Percentiles rank a stretch among this genome's conserved stretches.
Conservation (phyloP, 2,888 invertebrate species). For the Muscina levida region DNA sequence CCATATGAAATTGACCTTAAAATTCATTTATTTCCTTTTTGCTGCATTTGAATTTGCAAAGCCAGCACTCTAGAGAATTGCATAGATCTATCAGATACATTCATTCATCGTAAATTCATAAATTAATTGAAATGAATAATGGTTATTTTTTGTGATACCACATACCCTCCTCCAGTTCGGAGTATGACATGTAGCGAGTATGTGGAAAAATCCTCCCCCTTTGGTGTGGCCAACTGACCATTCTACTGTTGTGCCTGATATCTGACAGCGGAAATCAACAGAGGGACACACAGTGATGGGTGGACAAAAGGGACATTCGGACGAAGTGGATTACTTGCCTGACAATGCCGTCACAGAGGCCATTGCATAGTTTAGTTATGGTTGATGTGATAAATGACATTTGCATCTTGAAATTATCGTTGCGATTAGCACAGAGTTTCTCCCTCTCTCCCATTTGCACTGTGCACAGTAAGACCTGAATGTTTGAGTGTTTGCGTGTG, state of each 20-base stretch:
- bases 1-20: constrained; percentile 33
- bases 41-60: not conserved
- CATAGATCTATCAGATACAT: constrained; percentile 41
- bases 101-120: constrained; percentile 40
- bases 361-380: constrained; percentile 48
- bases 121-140: constrained; percentile 53
- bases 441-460: not conserved
- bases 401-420: constrained; percentile 57
- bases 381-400: constrained; percentile 48
- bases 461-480: constrained; percentile 46
- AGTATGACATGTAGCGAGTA: not conserved
- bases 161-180: not conserved
- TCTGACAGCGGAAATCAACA: not conserved
- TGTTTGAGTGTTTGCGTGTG: not conserved
- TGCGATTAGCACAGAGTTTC: constrained; percentile 24
- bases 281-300: constrained; percentile 13
- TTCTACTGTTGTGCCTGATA: constrained; percentile 16
- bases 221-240: constrained; percentile 33
- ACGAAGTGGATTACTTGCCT: not conserved
- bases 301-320: constrained; percentile 8
- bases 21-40: constrained; percentile 27
- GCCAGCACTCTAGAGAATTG: not conserved
- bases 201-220: constrained; percentile 37
- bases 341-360: constrained; percentile 6
- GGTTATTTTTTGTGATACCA: constrained; percentile 15